These are phyloP conservation scores for Leistus spinibarbis DNA, from an alignment of 2,888 invertebrate species.

Conservation along the genomic window DNA sequence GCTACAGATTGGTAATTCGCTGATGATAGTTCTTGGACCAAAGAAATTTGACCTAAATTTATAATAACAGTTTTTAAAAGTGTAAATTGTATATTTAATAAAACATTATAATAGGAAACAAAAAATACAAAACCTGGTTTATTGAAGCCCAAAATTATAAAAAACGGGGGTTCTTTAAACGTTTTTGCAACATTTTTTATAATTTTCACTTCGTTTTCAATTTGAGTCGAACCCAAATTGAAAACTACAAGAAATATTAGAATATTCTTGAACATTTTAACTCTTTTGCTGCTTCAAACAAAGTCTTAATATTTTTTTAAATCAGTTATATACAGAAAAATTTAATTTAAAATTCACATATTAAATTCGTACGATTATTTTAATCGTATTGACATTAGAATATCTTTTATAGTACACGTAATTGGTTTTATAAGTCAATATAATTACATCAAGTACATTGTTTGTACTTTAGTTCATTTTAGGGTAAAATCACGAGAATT, in stretches of 20 bases:
- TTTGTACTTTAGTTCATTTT: no score
- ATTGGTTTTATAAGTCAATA: background rate
- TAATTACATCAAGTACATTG: background rate
- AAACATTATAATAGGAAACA: background rate
- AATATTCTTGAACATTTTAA: background rate
- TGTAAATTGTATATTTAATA: background rate
- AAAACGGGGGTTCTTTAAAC: constrained; percentile 12
- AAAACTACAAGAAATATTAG: background rate
- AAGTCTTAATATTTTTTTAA: no score
- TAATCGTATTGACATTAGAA: no score
- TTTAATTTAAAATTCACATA: no score
- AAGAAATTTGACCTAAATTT: background rate
- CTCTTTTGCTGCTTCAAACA: background rate
- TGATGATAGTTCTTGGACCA: background rate
- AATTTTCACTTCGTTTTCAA: background rate
- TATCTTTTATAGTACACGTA: no score
- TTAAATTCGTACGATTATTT: no score
- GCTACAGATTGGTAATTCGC: background rate
- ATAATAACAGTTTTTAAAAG: background rate
- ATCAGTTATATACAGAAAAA: no score
- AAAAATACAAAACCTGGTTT: constrained; percentile 6
- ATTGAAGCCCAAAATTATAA: constrained; percentile 5
- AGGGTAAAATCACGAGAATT: no score
- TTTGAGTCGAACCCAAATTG: background rate
- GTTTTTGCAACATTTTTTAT: background rate